Conservation (phyloP, 2,797 vertebrate genomes). For the Enteromius radiatus region DNA sequence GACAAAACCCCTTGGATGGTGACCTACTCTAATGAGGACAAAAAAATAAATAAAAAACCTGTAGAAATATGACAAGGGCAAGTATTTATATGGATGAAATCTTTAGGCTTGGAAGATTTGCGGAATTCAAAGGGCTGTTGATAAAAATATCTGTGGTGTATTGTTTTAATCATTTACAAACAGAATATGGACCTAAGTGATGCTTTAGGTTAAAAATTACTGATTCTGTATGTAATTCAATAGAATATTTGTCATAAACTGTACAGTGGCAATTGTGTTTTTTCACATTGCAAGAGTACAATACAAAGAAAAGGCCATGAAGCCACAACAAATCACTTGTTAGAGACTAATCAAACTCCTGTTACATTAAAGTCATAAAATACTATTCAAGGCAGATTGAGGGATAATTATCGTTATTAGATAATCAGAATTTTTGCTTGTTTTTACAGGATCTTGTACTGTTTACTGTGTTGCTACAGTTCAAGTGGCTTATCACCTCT, state of each 20-base stretch:
- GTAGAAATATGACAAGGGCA: not conserved
- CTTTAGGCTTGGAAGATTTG: not conserved
- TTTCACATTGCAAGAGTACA: not conserved
- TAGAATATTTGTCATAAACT: not conserved
- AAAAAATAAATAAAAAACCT: no score
- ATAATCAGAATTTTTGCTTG: not conserved
- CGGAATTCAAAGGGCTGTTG: not conserved
- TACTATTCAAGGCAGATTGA: not conserved
- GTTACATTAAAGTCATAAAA: not conserved
- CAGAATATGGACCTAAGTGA: not conserved
- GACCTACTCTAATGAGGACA: not conserved
- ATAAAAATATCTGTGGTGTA: not conserved
- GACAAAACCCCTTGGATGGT: not conserved
- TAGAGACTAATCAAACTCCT: not conserved
- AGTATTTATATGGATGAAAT: not conserved
- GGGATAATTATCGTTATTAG: not conserved
- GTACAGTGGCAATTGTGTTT: not conserved
- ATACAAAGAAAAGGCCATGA: constrained; percentile 12
- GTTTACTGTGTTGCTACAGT: not conserved
- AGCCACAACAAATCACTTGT: constrained; percentile 9
- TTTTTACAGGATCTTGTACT: not conserved
- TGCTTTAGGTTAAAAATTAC: not conserved
- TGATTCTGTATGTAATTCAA: not conserved
- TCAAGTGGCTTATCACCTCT: not conserved
- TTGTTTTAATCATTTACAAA: constrained; percentile 5